phyloP scores from a whole-genome alignment of 1,140 invertebrate genomes.

The Mylabris phalerata region DNA sequence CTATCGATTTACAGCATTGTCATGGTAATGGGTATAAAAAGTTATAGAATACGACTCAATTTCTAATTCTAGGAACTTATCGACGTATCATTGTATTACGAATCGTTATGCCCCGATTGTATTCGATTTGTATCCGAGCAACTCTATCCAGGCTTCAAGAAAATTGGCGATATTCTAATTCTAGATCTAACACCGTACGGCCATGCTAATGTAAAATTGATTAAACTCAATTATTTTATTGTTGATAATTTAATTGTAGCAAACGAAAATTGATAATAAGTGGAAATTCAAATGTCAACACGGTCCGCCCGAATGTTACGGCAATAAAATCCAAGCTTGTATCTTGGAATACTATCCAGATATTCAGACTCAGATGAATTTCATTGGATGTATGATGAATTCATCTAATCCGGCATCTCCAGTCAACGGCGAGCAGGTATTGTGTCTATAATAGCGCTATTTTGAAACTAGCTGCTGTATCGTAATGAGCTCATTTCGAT shows the following conservation, averaged over 20 bases:
- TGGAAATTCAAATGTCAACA: constrained; percentile 56
- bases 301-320: constrained; percentile 53
- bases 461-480: no score
- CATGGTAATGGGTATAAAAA: no score
- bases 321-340: constrained; percentile 56
- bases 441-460: neutral
- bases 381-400: constrained; percentile 1
- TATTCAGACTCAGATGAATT: neutral
- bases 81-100: constrained; percentile 35
- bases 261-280: neutral
- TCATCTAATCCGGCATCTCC: neutral
- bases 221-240: no score
- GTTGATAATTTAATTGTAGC: no score
- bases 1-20: no score
- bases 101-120: constrained; percentile 44
- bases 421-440: neutral
- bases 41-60: no score
- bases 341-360: constrained; percentile 40
- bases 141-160: constrained; percentile 17
- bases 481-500: no score
- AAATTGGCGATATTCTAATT: constrained; percentile 19
- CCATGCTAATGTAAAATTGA: neutral
- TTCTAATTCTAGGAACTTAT: no score
- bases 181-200: constrained; percentile 2
- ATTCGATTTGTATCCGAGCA: constrained; percentile 39